These are phyloP conservation scores for Rhopalosiphum maidis DNA, from an alignment of 1,140 invertebrate genomes.

Conservation along the genomic window DNA sequence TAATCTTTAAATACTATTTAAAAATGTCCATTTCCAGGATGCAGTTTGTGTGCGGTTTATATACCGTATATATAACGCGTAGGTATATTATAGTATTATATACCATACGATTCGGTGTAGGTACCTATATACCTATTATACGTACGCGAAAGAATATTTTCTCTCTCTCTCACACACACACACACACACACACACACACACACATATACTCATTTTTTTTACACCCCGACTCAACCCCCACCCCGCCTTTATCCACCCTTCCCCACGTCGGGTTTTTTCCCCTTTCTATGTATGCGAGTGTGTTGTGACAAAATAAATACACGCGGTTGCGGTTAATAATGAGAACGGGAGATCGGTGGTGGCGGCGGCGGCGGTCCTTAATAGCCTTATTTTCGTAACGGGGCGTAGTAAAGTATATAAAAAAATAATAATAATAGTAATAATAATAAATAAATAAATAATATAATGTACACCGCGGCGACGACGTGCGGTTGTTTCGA, in stretches of 20 bases:
- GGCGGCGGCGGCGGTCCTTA: neutral
- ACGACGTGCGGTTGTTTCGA: conserved; percentile 30
- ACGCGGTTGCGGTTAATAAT: conserved; percentile 26
- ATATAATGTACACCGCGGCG: neutral
- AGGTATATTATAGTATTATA: neutral
- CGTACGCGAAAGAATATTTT: neutral
- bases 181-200: no score
- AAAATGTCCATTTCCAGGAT: conserved; percentile 57
- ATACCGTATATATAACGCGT: neutral
- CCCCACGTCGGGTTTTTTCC: neutral
- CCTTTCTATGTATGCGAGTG: neutral
- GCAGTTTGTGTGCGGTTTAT: conserved; percentile 40
- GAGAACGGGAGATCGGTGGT: neutral
- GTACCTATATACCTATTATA: neutral
- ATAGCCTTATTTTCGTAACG: conserved; percentile 53
- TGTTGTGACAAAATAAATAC: conserved; percentile 55
- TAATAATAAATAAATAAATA: conserved; percentile 41
- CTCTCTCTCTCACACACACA: neutral
- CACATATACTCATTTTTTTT: neutral
- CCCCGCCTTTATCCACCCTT: neutral
- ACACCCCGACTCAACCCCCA: neutral
- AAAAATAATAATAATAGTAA: conserved; percentile 4
- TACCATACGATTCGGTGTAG: neutral
- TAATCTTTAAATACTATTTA: conserved; percentile 58
- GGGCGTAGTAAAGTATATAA: neutral